Evolutionary conservation across 2,113 vertebrate species (phyloP), one percentile per base, ranked within the genome.

Genomic region (Deroptyus accipitrinus): DNA sequence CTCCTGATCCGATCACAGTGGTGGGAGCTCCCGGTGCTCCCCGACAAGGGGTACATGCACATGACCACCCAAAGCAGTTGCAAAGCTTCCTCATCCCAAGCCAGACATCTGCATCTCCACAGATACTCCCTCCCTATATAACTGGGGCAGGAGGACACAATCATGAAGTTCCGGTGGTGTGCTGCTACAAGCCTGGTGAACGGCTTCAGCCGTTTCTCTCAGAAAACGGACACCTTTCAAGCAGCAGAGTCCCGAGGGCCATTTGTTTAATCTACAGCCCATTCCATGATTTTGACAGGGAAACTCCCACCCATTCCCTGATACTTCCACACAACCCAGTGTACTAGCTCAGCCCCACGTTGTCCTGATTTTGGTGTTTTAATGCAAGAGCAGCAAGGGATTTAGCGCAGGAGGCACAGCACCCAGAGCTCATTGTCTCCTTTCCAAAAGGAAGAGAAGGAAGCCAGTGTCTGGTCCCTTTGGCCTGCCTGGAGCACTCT

Each of bases 341-440:
- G 0, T 54, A 13, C 64, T 2, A 0, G 28, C 82, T 42, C 5
- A 1, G 69, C 4, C 1, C 52, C 41, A 70, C 7, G 3, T n/a
- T 13, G 2, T 52, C 64, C 37, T 1, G 0, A 68, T 73, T 72
- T 52, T 31, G 52, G 63, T 27, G 11, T n/a, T 93, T 87, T 64
- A 42, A 66, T 41, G n/a, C 35, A 73, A 83, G 15, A 91, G 68
- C 73, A 74, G 49, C 1, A 6, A 88, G 33, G 22, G 57, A 77
- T 72, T 75, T 81, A 62, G 37, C 0, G 0, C 15, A 27, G 0
- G 1, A 86, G n/a, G 61, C n/a, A 46, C 23, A 35, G 55, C 41
- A 54, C 23, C 37, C 2, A 81, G 66, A 84, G 28, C 17, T 84
- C 62, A 16, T 23, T 41, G 83, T 57, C 46, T 83, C 31, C n/a